A percentile compares a stretch with the other conserved stretches of the same genome.
Conservation (phyloP, 2,113 vertebrate species). For the Platysternon megacephalum region DNA sequence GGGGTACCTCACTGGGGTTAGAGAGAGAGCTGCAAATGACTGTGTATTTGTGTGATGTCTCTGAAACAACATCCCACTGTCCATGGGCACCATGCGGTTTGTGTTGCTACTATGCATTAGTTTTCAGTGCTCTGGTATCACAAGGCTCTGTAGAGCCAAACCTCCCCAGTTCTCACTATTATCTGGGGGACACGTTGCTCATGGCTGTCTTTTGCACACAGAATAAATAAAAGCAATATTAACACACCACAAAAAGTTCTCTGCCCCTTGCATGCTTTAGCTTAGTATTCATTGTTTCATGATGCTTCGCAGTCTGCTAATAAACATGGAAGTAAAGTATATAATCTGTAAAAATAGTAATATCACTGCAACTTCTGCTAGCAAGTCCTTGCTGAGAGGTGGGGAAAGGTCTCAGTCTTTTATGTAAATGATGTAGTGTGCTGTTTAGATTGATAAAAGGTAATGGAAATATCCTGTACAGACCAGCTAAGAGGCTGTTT, state of each 20-base stretch:
- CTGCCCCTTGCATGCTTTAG: background rate
- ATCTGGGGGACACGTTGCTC: background rate
- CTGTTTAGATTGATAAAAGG: background rate
- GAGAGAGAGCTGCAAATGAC: background rate
- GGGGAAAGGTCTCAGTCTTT: background rate
- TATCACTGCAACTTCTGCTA: background rate
- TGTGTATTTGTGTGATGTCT: fast-evolving
- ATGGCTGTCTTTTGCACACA: background rate
- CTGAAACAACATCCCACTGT: too few species aligned
- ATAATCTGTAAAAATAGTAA: fast-evolving
- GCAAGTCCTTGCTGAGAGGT: background rate
- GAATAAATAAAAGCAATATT: background rate
- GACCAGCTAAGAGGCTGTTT: background rate
- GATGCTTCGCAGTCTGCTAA: background rate
- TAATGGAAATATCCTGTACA: background rate
- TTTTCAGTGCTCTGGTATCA: background rate
- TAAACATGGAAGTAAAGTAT: fast-evolving
- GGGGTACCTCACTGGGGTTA: fast-evolving
- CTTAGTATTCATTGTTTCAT: background rate
- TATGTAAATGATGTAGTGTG: background rate
- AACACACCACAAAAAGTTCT: fast-evolving
- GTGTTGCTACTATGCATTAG: fast-evolving
- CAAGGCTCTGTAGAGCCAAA: background rate
- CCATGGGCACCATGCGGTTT: fast-evolving
- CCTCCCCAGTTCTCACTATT: background rate